These are phyloP conservation scores for Clarias batrachus DNA, from an alignment of 2,113 vertebrate genomes.

Conservation along the genomic window DNA sequence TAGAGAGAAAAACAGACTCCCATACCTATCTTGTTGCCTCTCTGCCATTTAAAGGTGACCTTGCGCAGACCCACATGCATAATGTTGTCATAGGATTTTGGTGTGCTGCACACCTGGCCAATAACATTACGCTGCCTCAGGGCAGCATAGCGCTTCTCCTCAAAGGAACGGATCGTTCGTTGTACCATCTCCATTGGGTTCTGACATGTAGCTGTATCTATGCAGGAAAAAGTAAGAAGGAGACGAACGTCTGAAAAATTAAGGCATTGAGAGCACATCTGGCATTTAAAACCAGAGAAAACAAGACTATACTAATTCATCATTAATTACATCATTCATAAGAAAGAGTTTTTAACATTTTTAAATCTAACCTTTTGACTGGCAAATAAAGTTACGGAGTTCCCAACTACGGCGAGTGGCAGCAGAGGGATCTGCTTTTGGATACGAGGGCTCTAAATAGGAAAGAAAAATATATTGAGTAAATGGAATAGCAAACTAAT, in stretches of 20 bases:
- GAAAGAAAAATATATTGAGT: slow-evolving; percentile 27
- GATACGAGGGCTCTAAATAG: slow-evolving; percentile 85
- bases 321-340: neutral
- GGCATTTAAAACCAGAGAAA: neutral
- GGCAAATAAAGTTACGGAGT: slow-evolving; percentile 89
- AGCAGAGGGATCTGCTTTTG: slow-evolving; percentile 81
- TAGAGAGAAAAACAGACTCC: too few species aligned
- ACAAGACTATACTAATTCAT: neutral
- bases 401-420: slow-evolving; percentile 88
- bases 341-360: neutral
- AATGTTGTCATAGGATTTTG: slow-evolving; percentile 92
- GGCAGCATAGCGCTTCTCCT: slow-evolving; percentile 85
- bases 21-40: slow-evolving; percentile 98
- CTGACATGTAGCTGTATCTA: slow-evolving; percentile 83
- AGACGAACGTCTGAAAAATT: neutral
- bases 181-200: slow-evolving; percentile 89
- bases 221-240: neutral
- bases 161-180: slow-evolving; percentile 85
- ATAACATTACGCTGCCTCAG: slow-evolving; percentile 96
- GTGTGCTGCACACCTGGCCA: slow-evolving; percentile 95
- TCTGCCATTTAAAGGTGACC: slow-evolving; percentile 99
- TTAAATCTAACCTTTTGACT: slow-evolving; percentile 81
- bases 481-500: neutral
- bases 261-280: neutral
- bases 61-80: slow-evolving; percentile 98